These are phyloP conservation scores for Butorides virescens DNA, from an alignment of 2,113 vertebrate genomes.

Conservation along the genomic window DNA sequence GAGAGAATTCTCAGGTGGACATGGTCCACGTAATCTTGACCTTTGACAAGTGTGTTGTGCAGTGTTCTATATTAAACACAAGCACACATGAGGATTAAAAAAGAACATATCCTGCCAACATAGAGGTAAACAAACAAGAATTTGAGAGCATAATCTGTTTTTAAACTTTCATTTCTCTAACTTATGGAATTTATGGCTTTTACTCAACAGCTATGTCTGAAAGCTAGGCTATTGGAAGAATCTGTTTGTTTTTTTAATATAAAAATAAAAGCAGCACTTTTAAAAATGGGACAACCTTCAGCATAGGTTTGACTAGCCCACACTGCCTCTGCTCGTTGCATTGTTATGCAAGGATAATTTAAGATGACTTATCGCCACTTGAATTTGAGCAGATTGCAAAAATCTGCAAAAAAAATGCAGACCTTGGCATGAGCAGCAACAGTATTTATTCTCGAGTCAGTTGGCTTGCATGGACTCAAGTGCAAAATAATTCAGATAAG, in stretches of 20 bases:
- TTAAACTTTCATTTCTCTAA: background rate
- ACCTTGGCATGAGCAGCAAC: background rate
- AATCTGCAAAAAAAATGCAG: background rate
- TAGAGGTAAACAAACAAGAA: background rate
- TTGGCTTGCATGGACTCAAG: background rate
- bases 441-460: background rate
- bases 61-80: background rate
- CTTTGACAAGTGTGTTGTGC: background rate
- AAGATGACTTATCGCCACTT: background rate
- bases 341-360: background rate
- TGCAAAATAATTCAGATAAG: background rate
- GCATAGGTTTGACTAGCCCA: background rate
- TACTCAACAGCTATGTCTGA: background rate
- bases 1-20: background rate
- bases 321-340: background rate
- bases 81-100: background rate
- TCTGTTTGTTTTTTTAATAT: background rate
- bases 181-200: background rate
- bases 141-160: background rate
- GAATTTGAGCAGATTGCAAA: background rate
- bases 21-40: background rate
- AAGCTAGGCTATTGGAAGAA: background rate
- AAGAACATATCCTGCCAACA: background rate
- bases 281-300: background rate
- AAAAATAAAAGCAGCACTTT: background rate